phyloP scores from a whole-genome alignment of 2,797 vertebrate species.

The Ctenopoma kingsleyae region DNA sequence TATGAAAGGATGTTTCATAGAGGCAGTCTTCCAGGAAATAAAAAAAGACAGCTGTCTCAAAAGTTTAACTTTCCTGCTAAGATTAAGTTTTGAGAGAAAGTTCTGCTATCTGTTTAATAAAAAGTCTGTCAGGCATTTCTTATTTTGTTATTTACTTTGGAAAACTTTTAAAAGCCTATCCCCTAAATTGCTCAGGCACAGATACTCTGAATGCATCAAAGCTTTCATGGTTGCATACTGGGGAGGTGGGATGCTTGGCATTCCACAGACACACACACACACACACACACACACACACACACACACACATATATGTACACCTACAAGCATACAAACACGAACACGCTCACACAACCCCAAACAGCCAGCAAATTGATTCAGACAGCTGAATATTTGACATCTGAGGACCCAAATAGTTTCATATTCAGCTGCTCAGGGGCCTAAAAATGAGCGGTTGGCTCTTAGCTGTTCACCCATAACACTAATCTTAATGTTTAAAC shows the following conservation, averaged over 20 bases:
- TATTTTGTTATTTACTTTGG: conserved; percentile 79
- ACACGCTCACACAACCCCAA: conserved; percentile 49
- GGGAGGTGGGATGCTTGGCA: conserved; percentile 59
- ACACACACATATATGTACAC: conserved; percentile 54
- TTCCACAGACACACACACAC: conserved; percentile 61
- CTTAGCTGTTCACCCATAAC: conserved; percentile 77
- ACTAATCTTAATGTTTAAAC: conserved; percentile 79
- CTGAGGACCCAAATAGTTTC: conserved; percentile 72
- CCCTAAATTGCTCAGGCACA: conserved; percentile 80
- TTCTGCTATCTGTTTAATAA: conserved; percentile 72
- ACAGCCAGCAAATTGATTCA: conserved; percentile 76
- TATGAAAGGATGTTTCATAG: conserved; percentile 78
- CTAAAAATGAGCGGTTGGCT: conserved; percentile 72
- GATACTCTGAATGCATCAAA: conserved; percentile 83
- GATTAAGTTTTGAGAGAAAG: conserved; percentile 68
- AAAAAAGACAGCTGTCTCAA: conserved; percentile 68
- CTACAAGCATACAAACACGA: conserved; percentile 29
- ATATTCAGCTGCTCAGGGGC: conserved; percentile 77
- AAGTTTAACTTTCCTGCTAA: conserved; percentile 64
- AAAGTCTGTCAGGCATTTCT: conserved; percentile 71
- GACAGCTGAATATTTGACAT: conserved; percentile 79
- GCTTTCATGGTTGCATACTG: conserved; percentile 64
- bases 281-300: conserved; percentile 49
- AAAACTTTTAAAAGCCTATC: conserved; percentile 79
- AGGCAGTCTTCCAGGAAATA: conserved; percentile 60